These are phyloP conservation scores for Carassius carassius DNA, from an alignment of 2,113 vertebrate genomes.

Conservation along the genomic window DNA sequence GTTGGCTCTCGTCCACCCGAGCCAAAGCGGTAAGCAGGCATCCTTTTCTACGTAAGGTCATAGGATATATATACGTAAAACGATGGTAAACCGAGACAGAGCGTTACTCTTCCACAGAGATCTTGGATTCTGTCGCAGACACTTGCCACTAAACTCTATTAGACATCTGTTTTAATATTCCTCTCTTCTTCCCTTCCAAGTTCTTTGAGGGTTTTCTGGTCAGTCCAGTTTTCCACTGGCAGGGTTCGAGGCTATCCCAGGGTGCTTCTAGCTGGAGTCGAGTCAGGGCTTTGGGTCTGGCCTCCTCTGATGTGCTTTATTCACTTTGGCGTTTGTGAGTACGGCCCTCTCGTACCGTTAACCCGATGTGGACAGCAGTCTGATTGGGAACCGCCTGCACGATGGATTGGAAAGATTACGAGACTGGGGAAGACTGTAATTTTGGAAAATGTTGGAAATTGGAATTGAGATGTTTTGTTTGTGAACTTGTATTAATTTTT, in stretches of 20 bases:
- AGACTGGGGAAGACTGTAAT: conserved; percentile 29
- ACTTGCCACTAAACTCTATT: conserved; percentile 82
- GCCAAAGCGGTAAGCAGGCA: conserved; percentile 60
- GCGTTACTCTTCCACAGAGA: conserved; percentile 21
- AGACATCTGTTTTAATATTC: conserved; percentile 83
- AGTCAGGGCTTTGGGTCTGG: conserved; percentile 73
- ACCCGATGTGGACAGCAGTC: background rate
- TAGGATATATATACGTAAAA: background rate
- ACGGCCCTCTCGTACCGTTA: conserved; percentile 51
- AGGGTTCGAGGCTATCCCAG: conserved; percentile 79
- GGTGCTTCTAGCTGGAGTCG: conserved; percentile 78
- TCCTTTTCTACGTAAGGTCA: background rate
- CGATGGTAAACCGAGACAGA: background rate
- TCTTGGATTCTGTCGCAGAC: conserved; percentile 72
- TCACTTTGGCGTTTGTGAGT: conserved; percentile 61
- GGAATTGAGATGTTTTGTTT: background rate
- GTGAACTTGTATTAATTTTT: background rate
- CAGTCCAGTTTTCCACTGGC: conserved; percentile 83
- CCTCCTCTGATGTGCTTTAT: conserved; percentile 66
- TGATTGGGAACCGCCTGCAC: background rate
- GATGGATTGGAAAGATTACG: conserved; percentile 17
- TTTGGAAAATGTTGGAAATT: background rate
- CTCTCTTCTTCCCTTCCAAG: conserved; percentile 79
- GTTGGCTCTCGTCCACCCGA: conserved; percentile 37
- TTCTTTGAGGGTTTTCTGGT: conserved; percentile 82